Base-by-base conservation (phyloP, 2,888 invertebrate species). In the Cordilura impudica region DNA sequence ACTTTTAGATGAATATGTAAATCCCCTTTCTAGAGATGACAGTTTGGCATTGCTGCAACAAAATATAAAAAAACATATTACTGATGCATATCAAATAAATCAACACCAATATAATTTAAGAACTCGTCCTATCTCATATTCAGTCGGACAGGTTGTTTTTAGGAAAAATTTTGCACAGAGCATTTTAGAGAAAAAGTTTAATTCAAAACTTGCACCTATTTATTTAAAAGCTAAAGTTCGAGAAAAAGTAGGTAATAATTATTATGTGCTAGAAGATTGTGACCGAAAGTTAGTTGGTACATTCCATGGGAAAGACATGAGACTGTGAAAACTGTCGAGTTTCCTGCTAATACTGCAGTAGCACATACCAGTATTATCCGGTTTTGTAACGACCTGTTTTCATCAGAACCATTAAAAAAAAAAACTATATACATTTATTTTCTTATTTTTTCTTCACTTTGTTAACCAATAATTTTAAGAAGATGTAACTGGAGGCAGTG, bases 211-310 rank as follows among this genome's bases (percentile, higher is more conserved):
- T 6, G 51, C 51, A 6, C 51, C 51, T 1, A 5, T 23, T n/a
- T 51, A 23, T 26, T 23, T 51, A n/a, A 51, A 51, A 23, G 18
- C 47, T 8, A 18, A 12, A 12, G 47, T 49, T 2, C 39, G 39
- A 14, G 39, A 39, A n/a, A 58, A 45, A 31, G 0, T 60, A n/a
- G 60, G 60, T 0, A 39, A 26, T 14, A 43, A 45, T 23, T 60
- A 60, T 10, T 60, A 60, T 39, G 6, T 58, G 1, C 2, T 60
- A 3, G 60, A 60, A 21, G 60, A 60, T 14, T 6, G 23, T 6
- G 23, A 60, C 19, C 23, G 45, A 3, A 60, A 60, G 16, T 23
- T 60, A 12, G n/a, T 60, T 5, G 60, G 60, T 2, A 60, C 45
- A 2, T 60, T 43, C 19, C 60, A 45, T 21, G 19, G 16, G 3